Conservation (phyloP, 1,140 invertebrate genomes). For the Tetragonula clypearis region DNA sequence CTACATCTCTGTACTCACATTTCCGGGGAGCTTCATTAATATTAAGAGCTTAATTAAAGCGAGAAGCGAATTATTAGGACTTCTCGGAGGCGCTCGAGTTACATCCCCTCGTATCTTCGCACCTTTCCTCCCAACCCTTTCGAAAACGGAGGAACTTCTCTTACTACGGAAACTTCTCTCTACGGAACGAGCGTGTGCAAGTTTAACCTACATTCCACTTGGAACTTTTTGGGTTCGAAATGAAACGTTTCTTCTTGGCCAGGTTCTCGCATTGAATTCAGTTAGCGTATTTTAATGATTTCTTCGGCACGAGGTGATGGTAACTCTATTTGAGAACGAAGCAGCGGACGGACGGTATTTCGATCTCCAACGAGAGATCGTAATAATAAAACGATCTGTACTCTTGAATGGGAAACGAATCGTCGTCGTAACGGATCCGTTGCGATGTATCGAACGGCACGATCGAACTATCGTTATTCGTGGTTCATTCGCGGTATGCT, state of each 20-base stretch:
- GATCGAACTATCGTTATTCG: background rate
- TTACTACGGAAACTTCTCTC: too few relatives aligned
- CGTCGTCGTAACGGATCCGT: background rate
- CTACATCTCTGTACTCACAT: conserved; percentile 42
- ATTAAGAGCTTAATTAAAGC: conserved; percentile 64
- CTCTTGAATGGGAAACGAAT: background rate
- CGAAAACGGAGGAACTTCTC: background rate
- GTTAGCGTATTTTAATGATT: conserved; percentile 9
- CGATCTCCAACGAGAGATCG: background rate
- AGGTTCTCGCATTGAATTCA: conserved; percentile 10
- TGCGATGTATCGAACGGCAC: background rate
- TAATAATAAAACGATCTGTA: background rate
- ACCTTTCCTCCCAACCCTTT: background rate
- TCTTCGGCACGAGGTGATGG: background rate
- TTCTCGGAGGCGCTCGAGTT: conserved; percentile 25
- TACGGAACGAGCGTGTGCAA: background rate
- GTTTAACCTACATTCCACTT: background rate
- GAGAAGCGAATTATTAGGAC: conserved; percentile 43
- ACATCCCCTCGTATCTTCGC: conserved; percentile 18
- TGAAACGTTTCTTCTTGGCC: background rate
- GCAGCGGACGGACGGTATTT: background rate
- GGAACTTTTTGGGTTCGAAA: conserved; percentile 9
- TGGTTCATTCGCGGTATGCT: background rate
- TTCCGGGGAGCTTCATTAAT: conserved; percentile 54
- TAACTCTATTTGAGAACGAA: background rate